These are phyloP conservation scores for Elymnias hypermnestra DNA, from an alignment of 1,140 invertebrate species.

Conservation along the genomic window DNA sequence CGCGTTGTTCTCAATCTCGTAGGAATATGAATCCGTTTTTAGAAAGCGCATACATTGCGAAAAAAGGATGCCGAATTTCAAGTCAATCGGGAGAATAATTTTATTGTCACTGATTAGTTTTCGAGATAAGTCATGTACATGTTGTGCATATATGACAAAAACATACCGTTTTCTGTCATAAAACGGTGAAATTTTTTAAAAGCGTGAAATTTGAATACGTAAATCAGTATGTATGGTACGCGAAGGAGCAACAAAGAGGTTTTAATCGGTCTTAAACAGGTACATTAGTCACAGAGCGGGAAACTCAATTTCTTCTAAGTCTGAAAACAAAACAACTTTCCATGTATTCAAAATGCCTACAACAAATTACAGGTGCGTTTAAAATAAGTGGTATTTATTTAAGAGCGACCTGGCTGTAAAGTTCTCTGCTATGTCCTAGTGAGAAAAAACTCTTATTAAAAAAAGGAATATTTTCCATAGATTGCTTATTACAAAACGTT, in stretches of 20 bases:
- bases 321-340: slow-evolving; percentile 63
- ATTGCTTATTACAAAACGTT: too few relatives aligned
- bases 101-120: too few relatives aligned
- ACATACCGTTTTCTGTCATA: slow-evolving; percentile 33
- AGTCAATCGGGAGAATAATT: too few relatives aligned
- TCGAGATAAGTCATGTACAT: too few relatives aligned
- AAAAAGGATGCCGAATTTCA: too few relatives aligned
- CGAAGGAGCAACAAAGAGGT: slow-evolving; percentile 34
- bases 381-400: slow-evolving; percentile 51
- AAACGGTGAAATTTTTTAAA: slow-evolving; percentile 43
- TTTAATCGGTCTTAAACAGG: slow-evolving; percentile 49
- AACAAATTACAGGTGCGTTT: slow-evolving; percentile 38
- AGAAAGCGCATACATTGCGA: too few relatives aligned
- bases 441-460: slow-evolving; percentile 12
- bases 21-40: too few relatives aligned
- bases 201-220: slow-evolving; percentile 36
- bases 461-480: slow-evolving; percentile 10
- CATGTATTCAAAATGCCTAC: slow-evolving; percentile 23
- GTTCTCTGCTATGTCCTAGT: slow-evolving; percentile 21
- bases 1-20: too few relatives aligned
- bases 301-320: slow-evolving; percentile 52
- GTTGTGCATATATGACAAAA: too few relatives aligned
- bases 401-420: slow-evolving; percentile 23
- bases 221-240: slow-evolving; percentile 22
- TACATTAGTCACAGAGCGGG: slow-evolving; percentile 55